Conservation (phyloP, 2,888 invertebrate species). For the Clostera curtula region DNA sequence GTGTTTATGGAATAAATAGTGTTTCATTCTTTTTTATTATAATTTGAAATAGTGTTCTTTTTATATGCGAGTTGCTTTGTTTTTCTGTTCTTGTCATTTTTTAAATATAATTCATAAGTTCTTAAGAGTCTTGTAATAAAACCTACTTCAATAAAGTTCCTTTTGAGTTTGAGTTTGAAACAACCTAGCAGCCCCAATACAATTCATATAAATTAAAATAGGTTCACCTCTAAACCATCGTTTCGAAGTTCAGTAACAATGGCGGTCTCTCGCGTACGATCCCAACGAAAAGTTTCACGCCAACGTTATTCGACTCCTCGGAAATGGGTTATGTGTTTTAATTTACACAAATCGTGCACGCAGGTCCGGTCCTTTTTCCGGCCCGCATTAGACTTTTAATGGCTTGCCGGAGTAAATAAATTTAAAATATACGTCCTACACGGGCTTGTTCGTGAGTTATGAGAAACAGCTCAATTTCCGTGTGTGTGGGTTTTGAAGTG, state of each 20-base stretch:
- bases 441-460: conserved; percentile 14
- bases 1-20: too few species aligned
- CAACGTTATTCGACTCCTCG: conserved; percentile 15
- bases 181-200: too few species aligned
- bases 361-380: conserved; percentile 11
- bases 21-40: too few species aligned
- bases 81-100: too few species aligned
- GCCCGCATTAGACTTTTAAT: conserved; percentile 17
- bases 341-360: conserved; percentile 23
- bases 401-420: conserved; percentile 17
- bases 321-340: conserved; percentile 20
- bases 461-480: conserved; percentile 1
- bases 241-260: conserved; percentile 28
- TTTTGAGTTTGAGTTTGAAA: too few species aligned
- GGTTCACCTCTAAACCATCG: conserved; percentile 12
- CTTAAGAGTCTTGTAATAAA: too few species aligned
- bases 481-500: too few species aligned
- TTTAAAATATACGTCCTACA: conserved; percentile 14
- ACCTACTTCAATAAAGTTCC: too few species aligned
- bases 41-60: too few species aligned
- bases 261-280: conserved; percentile 23
- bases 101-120: too few species aligned
- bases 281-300: conserved; percentile 27
- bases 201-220: conserved; percentile 18
- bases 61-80: too few species aligned